Conservation (phyloP, 1,140 invertebrate species). For the Polypedilum vanderplanki region DNA sequence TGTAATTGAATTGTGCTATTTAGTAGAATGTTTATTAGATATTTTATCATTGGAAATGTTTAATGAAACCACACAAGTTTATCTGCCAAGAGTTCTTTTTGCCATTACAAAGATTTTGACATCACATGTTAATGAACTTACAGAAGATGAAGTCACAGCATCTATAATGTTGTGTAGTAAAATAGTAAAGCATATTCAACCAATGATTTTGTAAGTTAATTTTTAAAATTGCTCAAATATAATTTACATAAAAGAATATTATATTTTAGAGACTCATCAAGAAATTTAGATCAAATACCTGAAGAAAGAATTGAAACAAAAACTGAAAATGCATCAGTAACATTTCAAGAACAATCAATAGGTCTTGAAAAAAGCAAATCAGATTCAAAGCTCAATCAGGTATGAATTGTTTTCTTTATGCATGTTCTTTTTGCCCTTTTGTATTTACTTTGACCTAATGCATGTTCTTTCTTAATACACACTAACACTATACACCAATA, state of each 20-base stretch:
- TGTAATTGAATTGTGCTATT: constrained; percentile 58
- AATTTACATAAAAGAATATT: constrained; percentile 28
- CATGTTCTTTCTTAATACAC: background rate
- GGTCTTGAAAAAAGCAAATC: constrained; percentile 59
- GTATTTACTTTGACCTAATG: background rate
- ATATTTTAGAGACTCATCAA: constrained; percentile 38
- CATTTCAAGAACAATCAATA: constrained; percentile 27
- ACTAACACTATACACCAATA: background rate
- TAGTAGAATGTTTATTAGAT: constrained; percentile 73
- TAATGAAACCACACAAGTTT: constrained; percentile 70
- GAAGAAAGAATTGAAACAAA: constrained; percentile 35
- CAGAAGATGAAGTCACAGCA: constrained; percentile 55
- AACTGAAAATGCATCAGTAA: background rate
- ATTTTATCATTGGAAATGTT: constrained; percentile 73
- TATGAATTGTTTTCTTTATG: constrained; percentile 37
- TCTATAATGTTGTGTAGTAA: constrained; percentile 64
- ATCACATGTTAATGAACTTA: constrained; percentile 51
- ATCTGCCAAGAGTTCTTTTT: constrained; percentile 65
- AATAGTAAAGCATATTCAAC: constrained; percentile 70
- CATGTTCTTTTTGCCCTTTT: background rate
- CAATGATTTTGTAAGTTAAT: constrained; percentile 46
- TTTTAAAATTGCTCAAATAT: background rate
- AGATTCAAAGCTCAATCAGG: constrained; percentile 55
- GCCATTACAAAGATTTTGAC: constrained; percentile 58
- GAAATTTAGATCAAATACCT: too few species aligned